These are phyloP conservation scores for Elysia chlorotica DNA, from an alignment of 1,140 invertebrate genomes.

Conservation along the genomic window DNA sequence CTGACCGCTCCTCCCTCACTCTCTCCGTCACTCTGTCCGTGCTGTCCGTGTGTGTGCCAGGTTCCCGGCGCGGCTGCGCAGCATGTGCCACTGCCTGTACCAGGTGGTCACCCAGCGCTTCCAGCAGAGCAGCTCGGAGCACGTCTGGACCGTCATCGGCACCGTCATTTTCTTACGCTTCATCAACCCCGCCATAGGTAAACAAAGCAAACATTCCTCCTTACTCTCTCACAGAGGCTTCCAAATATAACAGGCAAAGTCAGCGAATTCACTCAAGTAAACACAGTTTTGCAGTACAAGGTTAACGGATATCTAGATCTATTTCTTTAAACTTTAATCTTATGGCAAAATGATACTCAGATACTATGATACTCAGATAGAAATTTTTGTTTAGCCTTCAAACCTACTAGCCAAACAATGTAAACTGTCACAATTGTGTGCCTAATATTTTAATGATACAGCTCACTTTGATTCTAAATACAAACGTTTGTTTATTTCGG, in stretches of 20 bases:
- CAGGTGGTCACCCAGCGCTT: constrained; percentile 78
- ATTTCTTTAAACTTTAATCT: too few relatives aligned
- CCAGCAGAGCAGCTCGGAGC: constrained; percentile 71
- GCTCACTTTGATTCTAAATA: neutral
- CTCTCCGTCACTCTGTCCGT: constrained; percentile 24
- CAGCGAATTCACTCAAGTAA: too few relatives aligned
- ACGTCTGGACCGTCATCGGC: constrained; percentile 68
- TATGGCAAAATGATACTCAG: too few relatives aligned
- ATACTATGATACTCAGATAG: too few relatives aligned
- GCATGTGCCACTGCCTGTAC: constrained; percentile 97
- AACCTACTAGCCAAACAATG: too few relatives aligned
- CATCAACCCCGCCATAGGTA: constrained; percentile 96
- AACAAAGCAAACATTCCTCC: too few relatives aligned
- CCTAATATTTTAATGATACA: too few relatives aligned
- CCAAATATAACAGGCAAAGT: too few relatives aligned
- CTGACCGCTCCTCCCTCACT: constrained; percentile 2
- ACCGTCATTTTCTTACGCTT: constrained; percentile 97
- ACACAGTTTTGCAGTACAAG: neutral
- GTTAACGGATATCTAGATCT: neutral
- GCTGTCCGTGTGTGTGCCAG: too few relatives aligned
- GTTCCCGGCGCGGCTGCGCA: constrained; percentile 93
- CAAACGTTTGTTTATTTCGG: neutral
- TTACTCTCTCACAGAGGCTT: too few relatives aligned
- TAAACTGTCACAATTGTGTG: too few relatives aligned
- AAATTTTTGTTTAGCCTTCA: too few relatives aligned